Conservation (phyloP, 2,113 vertebrate genomes). For the Neogale vison region DNA sequence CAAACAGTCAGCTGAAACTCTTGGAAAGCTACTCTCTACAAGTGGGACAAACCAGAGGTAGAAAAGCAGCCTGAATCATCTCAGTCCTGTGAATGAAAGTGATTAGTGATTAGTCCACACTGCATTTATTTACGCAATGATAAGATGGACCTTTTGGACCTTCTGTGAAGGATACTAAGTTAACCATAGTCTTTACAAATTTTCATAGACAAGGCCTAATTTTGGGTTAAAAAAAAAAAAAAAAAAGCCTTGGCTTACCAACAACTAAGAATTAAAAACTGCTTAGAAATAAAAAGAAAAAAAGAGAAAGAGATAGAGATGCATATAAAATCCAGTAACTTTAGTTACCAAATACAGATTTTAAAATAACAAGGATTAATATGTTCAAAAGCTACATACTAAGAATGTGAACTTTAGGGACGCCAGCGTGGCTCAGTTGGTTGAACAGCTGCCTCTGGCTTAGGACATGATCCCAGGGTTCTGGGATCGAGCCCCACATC, state of each 20-base stretch:
- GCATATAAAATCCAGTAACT: background rate
- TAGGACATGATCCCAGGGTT: too few species aligned
- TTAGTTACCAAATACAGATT: background rate
- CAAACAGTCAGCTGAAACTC: background rate
- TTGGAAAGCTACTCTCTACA: background rate
- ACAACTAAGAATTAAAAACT: background rate
- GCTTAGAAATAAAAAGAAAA: background rate
- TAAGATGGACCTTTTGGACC: background rate
- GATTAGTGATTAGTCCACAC: background rate
- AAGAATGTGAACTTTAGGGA: background rate
- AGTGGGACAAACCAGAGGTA: background rate
- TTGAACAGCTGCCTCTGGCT: too few species aligned
- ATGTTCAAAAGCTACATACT: background rate
- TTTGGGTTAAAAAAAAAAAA: background rate
- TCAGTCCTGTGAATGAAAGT: background rate
- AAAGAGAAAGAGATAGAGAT: background rate
- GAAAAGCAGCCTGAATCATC: too few species aligned
- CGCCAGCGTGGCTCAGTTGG: too few species aligned
- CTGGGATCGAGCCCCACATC: too few species aligned
- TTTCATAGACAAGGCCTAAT: background rate
- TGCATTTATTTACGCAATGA: background rate
- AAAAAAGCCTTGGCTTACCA: background rate
- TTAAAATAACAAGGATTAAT: background rate
- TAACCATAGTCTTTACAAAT: background rate
- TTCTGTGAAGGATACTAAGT: background rate